Evolutionary conservation across 2,797 vertebrate genomes (phyloP).

Genomic region (Protonibea diacanthus): DNA sequence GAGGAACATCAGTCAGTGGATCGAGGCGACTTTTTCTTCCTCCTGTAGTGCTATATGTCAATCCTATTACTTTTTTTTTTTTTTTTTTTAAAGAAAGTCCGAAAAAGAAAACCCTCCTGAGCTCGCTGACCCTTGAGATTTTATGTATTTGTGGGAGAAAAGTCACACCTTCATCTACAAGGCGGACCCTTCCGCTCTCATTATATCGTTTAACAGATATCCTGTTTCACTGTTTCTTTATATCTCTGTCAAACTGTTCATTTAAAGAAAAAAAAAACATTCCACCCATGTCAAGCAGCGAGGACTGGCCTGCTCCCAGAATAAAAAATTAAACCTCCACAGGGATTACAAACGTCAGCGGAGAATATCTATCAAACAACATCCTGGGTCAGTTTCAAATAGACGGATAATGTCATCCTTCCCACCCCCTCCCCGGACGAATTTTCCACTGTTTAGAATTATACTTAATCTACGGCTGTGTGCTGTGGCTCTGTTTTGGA

Average conservation of each 20-base stretch:
- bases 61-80: not conserved
- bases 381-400: constrained; percentile 59
- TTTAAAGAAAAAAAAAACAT: constrained; percentile 12
- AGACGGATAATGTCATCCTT: constrained; percentile 40
- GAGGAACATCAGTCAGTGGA: constrained; percentile 28
- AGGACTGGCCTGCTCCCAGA: constrained; percentile 21
- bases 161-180: not conserved
- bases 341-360: constrained; percentile 45
- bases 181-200: not conserved
- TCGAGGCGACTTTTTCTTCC: not conserved
- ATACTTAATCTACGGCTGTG: constrained; percentile 53
- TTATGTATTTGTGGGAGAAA: not conserved
- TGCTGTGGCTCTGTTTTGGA: constrained; percentile 66
- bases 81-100: too few species aligned
- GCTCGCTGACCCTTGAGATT: not conserved
- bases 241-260: constrained; percentile 7
- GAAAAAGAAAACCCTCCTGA: not conserved
- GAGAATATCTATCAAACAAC: constrained; percentile 53
- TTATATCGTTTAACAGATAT: not conserved
- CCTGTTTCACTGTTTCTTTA: constrained; percentile 16
- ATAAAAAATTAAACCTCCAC: constrained; percentile 47
- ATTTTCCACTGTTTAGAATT: constrained; percentile 57
- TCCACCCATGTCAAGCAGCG: not conserved
- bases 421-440: constrained; percentile 36
- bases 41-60: not conserved